Evolutionary conservation across 2,888 invertebrate genomes (phyloP).

Genomic region (Leptinotarsa juncta): DNA sequence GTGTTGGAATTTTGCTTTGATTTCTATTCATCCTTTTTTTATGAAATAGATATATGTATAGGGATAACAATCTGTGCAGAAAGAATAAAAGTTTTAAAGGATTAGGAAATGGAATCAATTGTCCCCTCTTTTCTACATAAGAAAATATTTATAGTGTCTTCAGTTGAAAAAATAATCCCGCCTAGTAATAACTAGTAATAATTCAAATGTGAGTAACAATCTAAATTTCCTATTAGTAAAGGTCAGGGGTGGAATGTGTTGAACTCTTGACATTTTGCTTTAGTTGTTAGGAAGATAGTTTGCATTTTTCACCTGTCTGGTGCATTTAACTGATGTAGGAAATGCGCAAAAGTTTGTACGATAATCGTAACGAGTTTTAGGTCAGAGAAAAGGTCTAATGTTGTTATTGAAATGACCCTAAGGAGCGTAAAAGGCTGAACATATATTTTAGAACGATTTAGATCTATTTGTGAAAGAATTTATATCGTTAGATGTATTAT

Average conservation of each 20-base stretch:
- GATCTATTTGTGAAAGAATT: no score
- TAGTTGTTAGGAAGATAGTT: slow-evolving; percentile 17
- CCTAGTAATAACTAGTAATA: no score
- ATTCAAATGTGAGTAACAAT: not conserved
- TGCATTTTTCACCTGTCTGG: slow-evolving; percentile 17
- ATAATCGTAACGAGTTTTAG: slow-evolving; percentile 25
- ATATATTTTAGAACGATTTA: not conserved
- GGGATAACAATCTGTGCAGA: no score
- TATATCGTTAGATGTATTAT: no score
- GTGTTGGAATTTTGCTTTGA: no score
- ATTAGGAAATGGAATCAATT: no score
- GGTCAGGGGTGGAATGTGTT: slow-evolving; percentile 41
- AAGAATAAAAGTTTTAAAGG: no score
- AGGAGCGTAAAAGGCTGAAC: not conserved
- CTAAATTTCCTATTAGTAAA: slow-evolving; percentile 16
- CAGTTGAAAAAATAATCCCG: no score
- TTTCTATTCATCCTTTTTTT: no score
- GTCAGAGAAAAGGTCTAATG: slow-evolving; percentile 28
- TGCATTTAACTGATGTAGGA: slow-evolving; percentile 35
- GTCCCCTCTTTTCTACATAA: no score
- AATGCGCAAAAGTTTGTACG: slow-evolving; percentile 32
- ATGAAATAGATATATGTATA: no score
- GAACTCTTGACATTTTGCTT: slow-evolving; percentile 57
- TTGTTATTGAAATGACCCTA: not conserved
- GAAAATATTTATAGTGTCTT: no score